Evolutionary conservation across 2,113 vertebrate species (phyloP), one percentile per base, ranked within the genome.

Genomic region (Microcebus murinus): DNA sequence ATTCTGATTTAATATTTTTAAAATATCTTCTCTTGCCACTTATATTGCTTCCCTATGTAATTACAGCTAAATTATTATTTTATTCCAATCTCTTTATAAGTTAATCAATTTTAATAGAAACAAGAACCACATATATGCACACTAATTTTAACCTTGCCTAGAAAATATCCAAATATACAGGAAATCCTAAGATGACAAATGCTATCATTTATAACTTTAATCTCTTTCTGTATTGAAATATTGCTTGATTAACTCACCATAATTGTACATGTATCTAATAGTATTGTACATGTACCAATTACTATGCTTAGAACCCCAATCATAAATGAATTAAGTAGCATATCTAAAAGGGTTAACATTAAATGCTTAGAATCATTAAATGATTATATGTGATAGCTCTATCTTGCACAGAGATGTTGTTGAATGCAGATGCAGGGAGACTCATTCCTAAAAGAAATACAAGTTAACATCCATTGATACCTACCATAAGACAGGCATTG

Each of bases 71-170:
- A 67, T 59, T 34, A 61, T 70, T 80, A 63, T 25, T 48, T 9
- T 55, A 87, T 13, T 74, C 36, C 87, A 90, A 92, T 59, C 14
- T 87, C 23, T 89, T 91, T 67, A 77, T 61, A 95, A 96, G 71
- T 93, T 94, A 82, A 81, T 91, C 42, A 87, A 83, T 70, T 93
- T 91, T 73, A 95, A 87, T 82, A 86, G 13, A 95, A 87, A 70
- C 27, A 94, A 29, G 34, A 95, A 12, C 23, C 13, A 89, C 8
- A 93, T 34, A 82, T 57, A 79, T 39, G 8, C 9, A 68, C 8
- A 73, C 6, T 52, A 63, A 91, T 74, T 86, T 96, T 91, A 96
- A 84, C 29, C 29, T 94, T 90, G 8, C 6, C 39, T 57, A 76
- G 55, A 92, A 94, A 77, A 65, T 45, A 70, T 39, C n/a, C 86